Evolutionary conservation across 2,113 vertebrate genomes (phyloP).

Genomic region (Semnornis frantzii): DNA sequence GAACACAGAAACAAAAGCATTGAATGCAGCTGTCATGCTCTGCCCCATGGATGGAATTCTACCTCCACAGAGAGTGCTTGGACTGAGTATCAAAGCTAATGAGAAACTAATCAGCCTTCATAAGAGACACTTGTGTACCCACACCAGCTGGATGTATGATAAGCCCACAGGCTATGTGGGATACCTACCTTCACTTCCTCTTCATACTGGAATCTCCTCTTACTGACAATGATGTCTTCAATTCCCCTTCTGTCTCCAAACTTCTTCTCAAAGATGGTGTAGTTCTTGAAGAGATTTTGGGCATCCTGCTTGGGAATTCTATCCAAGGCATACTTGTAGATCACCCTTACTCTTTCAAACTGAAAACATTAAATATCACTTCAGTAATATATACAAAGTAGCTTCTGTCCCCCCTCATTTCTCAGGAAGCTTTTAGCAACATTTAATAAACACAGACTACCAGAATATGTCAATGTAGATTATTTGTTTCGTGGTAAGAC

Average conservation of each 20-base stretch:
- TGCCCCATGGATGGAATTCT: neutral
- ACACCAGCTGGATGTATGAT: neutral
- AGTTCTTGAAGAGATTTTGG: constrained; percentile 97
- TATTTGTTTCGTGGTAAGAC: neutral
- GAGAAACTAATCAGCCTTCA: neutral
- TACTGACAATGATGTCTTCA: constrained; percentile 97
- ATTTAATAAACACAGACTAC: neutral
- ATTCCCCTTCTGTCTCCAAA: constrained; percentile 96
- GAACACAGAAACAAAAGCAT: neutral
- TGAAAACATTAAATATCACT: constrained; percentile 58
- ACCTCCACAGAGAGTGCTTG: neutral
- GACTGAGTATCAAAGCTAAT: neutral
- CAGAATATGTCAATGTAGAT: neutral
- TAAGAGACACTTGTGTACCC: rapidly evolving
- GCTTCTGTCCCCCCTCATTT: neutral
- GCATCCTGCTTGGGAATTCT: constrained; percentile 94
- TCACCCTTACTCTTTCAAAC: constrained; percentile 96
- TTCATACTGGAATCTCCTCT: constrained; percentile 96
- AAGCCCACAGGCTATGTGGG: neutral
- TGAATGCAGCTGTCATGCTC: neutral
- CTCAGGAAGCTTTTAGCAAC: neutral
- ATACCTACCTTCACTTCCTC: constrained; percentile 94
- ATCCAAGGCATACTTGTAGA: constrained; percentile 96
- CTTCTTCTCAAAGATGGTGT: constrained; percentile 98
- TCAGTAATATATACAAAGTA: neutral